Percentiles rank a stretch among this genome's conserved stretches.
Conservation (phyloP, 2,888 invertebrate genomes). For the Graphium colonna region DNA sequence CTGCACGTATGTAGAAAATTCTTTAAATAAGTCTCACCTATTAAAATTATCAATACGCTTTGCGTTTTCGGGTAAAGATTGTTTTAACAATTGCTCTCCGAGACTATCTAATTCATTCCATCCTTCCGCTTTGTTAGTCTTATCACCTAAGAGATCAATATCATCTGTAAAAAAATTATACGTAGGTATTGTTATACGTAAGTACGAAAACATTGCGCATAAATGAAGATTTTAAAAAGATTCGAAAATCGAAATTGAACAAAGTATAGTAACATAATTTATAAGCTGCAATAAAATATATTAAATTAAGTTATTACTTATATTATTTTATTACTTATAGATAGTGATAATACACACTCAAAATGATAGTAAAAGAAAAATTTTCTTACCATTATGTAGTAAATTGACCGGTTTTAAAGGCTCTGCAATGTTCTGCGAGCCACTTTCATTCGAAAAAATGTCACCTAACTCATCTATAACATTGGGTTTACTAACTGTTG, state of each 20-base stretch:
- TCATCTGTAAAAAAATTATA: constrained; percentile 50
- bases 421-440: constrained; percentile 46
- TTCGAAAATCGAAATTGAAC: too few relatives aligned
- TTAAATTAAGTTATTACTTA: too few relatives aligned
- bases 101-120: constrained; percentile 89
- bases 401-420: constrained; percentile 64
- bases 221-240: too few relatives aligned
- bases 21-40: constrained; percentile 48
- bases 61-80: constrained; percentile 80
- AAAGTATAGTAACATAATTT: too few relatives aligned
- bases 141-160: constrained; percentile 52
- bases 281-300: too few relatives aligned
- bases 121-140: constrained; percentile 64
- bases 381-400: constrained; percentile 49
- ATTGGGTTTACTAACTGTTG: constrained; percentile 34
- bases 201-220: too few relatives aligned
- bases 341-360: too few relatives aligned
- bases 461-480: constrained; percentile 66
- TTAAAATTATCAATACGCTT: constrained; percentile 59
- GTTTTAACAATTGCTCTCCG: constrained; percentile 88
- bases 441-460: constrained; percentile 57
- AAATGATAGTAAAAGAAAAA: too few relatives aligned
- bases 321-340: too few relatives aligned
- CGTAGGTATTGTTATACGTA: too few relatives aligned
- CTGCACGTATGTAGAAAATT: too few relatives aligned